Base-by-base conservation (phyloP, 2,113 vertebrate genomes). In the Anguilla rostrata region DNA sequence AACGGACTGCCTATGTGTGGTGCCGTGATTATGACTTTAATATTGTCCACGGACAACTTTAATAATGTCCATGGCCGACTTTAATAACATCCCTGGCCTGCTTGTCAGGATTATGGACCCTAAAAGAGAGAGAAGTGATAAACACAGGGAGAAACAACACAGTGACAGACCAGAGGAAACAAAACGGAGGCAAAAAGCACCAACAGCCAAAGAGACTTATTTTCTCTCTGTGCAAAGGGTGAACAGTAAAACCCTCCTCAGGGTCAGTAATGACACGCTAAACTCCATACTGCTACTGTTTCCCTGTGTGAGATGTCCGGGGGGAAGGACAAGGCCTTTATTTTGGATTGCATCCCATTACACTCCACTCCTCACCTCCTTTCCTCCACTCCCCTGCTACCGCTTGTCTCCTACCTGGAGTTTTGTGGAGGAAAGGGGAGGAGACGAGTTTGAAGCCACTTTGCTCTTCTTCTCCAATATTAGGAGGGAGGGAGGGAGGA, bases 231-330 rank as follows among this genome's bases (percentile, higher is more conserved):
- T 81, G 90, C 71, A 86, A 84, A 81, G 87, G 87, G 85, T 29
- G 53, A 12, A 81, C 63, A 80, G 79, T 93, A 87, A 93, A 94
- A 94, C 93, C 93, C 93, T 92, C 83, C 93, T 91, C 92, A 89
- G 79, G 86, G 84, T 39, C 90, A 86, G 86, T 91, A 92, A 93
- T 89, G 86, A 90, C 88, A 90, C 91, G 88, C 88, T 88, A 89
- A 92, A 88, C 83, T 84, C 88, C 43, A 46, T 87, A 87, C 92
- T 92, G 89, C 87, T 89, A 90, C 87, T 87, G 78, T 15, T 82
- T 53, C 82, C 79, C 85, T 85, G 81, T 71, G 75, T 78, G 82
- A 82, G 83, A 79, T 82, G 81, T n/a, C 81, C 80, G 88, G 82
- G 78, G 88, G 89, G 79, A 46, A 34, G 84, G 75, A 83, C 79